These are phyloP conservation scores for Synaphobranchus kaupii DNA, from an alignment of 2,797 vertebrate genomes.

Conservation along the genomic window DNA sequence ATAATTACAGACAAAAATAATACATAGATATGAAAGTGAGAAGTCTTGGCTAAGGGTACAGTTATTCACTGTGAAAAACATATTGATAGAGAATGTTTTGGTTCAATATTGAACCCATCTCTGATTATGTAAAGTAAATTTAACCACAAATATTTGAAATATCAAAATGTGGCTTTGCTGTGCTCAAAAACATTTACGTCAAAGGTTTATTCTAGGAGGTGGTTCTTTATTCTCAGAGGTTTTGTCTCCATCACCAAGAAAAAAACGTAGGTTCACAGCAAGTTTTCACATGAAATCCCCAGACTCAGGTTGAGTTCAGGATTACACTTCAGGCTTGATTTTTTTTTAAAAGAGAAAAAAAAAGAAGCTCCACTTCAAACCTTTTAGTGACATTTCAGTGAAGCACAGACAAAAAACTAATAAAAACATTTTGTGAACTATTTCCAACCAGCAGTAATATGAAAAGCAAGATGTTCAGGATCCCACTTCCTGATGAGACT, in stretches of 20 bases:
- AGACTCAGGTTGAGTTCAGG: neutral
- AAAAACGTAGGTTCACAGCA: neutral
- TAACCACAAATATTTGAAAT: neutral
- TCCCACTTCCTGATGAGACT: neutral
- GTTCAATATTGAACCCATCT: neutral
- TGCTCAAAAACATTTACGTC: neutral
- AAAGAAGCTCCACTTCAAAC: neutral
- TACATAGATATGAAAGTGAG: no score
- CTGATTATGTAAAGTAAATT: neutral
- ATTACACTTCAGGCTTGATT: neutral
- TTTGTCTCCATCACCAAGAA: neutral
- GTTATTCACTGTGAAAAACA: neutral
- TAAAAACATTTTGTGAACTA: neutral
- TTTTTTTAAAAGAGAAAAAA: no score
- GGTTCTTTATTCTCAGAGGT: neutral
- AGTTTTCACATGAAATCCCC: neutral
- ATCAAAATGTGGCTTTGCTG: neutral
- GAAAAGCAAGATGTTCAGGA: neutral
- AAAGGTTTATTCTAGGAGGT: neutral
- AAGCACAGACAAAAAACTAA: neutral
- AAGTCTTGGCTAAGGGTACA: neutral
- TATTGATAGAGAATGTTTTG: neutral
- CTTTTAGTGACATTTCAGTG: neutral
- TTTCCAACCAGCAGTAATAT: neutral
- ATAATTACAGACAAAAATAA: no score